Conservation (phyloP, 1,140 invertebrate species). For the Temnothorax curvispinosus region DNA sequence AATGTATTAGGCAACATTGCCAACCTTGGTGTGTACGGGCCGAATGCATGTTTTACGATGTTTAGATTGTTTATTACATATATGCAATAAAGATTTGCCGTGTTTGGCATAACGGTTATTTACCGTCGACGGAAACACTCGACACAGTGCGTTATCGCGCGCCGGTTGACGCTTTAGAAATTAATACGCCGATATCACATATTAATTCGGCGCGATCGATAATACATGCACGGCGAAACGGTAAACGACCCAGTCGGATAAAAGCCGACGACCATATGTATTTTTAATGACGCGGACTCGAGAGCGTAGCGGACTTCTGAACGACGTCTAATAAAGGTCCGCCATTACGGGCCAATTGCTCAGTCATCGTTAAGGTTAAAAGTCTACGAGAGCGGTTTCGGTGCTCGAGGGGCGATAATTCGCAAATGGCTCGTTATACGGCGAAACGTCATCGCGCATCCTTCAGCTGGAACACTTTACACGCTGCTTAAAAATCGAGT, state of each 20-base stretch:
- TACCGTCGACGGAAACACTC: conserved; percentile 46
- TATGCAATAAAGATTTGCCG: conserved; percentile 53
- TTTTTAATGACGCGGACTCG: conserved; percentile 46
- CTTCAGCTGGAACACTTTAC: conserved; percentile 29
- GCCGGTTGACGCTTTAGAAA: conserved; percentile 59
- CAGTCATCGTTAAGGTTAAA: conserved; percentile 66
- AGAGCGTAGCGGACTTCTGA: conserved; percentile 31
- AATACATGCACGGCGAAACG: conserved; percentile 45
- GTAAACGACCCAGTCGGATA: conserved; percentile 35
- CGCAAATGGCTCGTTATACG: conserved; percentile 66
- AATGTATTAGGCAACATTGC: conserved; percentile 39
- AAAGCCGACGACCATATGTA: conserved; percentile 29
- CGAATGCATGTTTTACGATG: conserved; percentile 53
- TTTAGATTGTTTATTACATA: conserved; percentile 60
- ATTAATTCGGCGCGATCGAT: conserved; percentile 59
- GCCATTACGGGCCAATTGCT: conserved; percentile 71
- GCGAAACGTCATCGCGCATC: conserved; percentile 52
- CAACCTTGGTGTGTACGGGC: neutral
- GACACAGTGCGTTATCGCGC: conserved; percentile 49
- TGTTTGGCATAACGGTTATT: conserved; percentile 54
- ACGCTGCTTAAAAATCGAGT: conserved; percentile 47
- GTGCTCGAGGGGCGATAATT: conserved; percentile 70
- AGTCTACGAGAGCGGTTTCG: conserved; percentile 71
- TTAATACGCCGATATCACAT: conserved; percentile 59
- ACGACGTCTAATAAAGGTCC: conserved; percentile 64